Evolutionary conservation across 2,888 invertebrate species (phyloP).

Genomic region (Cantharis rufa): DNA sequence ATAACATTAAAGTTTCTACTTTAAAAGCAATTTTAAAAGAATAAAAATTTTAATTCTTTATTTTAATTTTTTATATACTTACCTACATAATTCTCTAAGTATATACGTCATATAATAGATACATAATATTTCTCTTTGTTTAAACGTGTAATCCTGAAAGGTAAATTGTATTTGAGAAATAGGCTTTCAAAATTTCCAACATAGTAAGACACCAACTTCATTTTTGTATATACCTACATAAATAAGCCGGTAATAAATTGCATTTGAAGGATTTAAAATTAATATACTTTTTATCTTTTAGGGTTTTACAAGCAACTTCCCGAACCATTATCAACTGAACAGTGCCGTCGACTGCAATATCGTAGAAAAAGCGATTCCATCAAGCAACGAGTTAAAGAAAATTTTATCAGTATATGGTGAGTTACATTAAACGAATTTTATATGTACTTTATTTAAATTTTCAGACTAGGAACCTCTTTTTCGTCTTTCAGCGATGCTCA

Average conservation of each 20-base stretch:
- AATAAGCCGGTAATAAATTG: not conserved
- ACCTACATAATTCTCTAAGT: too few relatives aligned
- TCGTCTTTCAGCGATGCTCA: constrained; percentile 62
- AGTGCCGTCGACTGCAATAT: constrained; percentile 62
- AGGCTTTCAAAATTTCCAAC: not conserved
- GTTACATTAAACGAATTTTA: constrained; percentile 38
- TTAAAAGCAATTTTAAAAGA: too few relatives aligned
- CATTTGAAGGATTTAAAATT: not conserved
- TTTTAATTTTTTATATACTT: too few relatives aligned
- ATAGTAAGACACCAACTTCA: not conserved
- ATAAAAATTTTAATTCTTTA: too few relatives aligned
- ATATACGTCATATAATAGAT: too few relatives aligned
- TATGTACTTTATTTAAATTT: constrained; percentile 24
- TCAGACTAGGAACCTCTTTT: constrained; percentile 22
- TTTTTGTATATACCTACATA: not conserved
- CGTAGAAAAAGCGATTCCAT: constrained; percentile 64
- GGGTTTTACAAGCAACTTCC: constrained; percentile 68
- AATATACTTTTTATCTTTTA: constrained; percentile 42
- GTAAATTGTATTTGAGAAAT: not conserved
- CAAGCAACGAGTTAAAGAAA: constrained; percentile 63
- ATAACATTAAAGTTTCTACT: too few relatives aligned
- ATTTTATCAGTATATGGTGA: constrained; percentile 66
- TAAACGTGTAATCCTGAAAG: not conserved
- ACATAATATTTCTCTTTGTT: not conserved
- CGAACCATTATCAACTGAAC: constrained; percentile 62